Evolutionary conservation across 92 coral and sea anemone genomes (phyloP).

Genomic region (Anthopleura xanthogrammica): DNA sequence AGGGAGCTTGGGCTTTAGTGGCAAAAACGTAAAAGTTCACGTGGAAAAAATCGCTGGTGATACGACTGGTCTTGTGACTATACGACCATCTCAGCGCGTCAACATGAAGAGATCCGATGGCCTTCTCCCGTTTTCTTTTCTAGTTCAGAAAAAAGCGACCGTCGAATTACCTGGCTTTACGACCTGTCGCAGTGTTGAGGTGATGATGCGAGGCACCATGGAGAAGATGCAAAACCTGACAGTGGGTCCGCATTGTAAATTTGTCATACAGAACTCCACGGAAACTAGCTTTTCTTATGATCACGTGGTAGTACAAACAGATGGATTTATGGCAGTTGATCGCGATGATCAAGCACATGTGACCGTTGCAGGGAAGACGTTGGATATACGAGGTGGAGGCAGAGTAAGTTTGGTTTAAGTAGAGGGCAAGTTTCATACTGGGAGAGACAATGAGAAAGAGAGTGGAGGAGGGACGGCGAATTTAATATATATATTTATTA

Average conservation of each 20-base stretch:
- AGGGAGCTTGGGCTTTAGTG: conserved; percentile 75
- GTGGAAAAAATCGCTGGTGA: conserved; percentile 73
- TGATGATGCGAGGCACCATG: conserved; percentile 74
- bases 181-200: conserved; percentile 84
- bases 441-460: too few species aligned
- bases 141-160: conserved; percentile 64
- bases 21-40: conserved; percentile 51
- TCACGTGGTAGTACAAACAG: conserved; percentile 82
- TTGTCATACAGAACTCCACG: conserved; percentile 63
- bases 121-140: conserved; percentile 79
- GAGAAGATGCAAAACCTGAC: conserved; percentile 70
- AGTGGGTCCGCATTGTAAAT: conserved; percentile 84
- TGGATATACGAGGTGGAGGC: conserved; percentile 94
- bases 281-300: conserved; percentile 66
- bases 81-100: conserved; percentile 73
- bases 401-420: conserved; percentile 45
- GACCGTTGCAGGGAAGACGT: conserved; percentile 59
- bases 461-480: too few species aligned
- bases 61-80: conserved; percentile 69
- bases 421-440: too few species aligned
- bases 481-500: too few species aligned
- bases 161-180: conserved; percentile 65
- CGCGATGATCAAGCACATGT: conserved; percentile 59
- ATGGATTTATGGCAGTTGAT: conserved; percentile 65
- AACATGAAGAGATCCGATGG: conserved; percentile 56